These are phyloP conservation scores for Furcifer pardalis DNA, from an alignment of 2,797 vertebrate species.

Conservation along the genomic window DNA sequence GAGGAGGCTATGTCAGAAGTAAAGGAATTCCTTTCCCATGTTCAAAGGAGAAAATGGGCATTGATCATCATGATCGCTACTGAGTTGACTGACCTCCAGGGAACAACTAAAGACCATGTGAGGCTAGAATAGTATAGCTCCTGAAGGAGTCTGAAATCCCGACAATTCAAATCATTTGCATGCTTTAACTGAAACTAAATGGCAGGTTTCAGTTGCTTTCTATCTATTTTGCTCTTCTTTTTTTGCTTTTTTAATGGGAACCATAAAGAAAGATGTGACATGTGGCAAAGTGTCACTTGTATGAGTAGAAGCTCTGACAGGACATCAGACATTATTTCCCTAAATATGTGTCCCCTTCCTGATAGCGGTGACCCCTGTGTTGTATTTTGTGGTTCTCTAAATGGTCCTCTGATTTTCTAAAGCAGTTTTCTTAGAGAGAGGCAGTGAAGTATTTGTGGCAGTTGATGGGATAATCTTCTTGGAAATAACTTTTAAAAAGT, in stretches of 20 bases:
- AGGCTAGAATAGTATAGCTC: conserved; percentile 7
- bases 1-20: conserved; percentile 26
- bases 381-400: neutral
- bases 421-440: neutral
- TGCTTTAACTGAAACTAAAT: conserved; percentile 17
- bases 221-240: neutral
- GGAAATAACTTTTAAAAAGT: too few species aligned
- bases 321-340: neutral
- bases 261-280: neutral
- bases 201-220: neutral
- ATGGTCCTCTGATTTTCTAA: neutral
- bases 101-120: neutral
- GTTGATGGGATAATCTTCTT: too few species aligned
- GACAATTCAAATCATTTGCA: conserved; percentile 28
- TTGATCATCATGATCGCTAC: conserved; percentile 8
- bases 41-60: conserved; percentile 6
- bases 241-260: neutral
- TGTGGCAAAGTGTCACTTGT: neutral
- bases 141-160: neutral
- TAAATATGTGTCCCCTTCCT: neutral
- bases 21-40: conserved; percentile 26
- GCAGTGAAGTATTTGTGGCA: too few species aligned
- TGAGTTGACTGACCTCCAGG: conserved; percentile 7
- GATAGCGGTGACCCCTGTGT: neutral
- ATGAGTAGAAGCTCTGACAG: neutral